Evolutionary conservation across 2,888 invertebrate genomes (phyloP).

Genomic region (Campaea margaritaria): DNA sequence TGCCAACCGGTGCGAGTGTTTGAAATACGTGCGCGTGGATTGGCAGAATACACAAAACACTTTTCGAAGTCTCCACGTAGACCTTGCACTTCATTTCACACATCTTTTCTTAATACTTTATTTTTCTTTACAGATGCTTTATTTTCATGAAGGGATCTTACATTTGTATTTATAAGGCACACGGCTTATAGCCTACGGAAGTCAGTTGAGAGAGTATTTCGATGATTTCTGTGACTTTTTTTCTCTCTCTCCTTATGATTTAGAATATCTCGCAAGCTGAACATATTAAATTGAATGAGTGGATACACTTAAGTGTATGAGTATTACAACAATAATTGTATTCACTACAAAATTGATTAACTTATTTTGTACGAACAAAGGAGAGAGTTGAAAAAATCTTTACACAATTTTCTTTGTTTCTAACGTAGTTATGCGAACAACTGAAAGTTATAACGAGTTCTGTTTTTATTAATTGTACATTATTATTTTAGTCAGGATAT

Average conservation of each 20-base stretch:
- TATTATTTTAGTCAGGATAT: constrained; percentile 10
- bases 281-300: no score
- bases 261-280: no score
- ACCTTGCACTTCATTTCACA: constrained; percentile 14
- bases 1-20: constrained; percentile 9
- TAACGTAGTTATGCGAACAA: constrained; percentile 27
- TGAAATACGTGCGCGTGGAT: constrained; percentile 20
- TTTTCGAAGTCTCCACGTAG: neutral
- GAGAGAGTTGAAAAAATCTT: constrained; percentile 10
- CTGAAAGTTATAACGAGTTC: constrained; percentile 32
- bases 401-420: constrained; percentile 17
- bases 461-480: constrained; percentile 18
- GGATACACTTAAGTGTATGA: no score
- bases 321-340: no score
- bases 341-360: neutral
- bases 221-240: no score
- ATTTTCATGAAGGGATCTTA: neutral
- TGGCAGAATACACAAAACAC: constrained; percentile 16
- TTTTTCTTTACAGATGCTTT: neutral
- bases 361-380: neutral
- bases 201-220: no score
- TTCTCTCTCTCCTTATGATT: no score
- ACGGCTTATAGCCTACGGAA: no score
- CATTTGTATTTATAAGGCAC: no score
- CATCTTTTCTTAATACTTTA: constrained; percentile 1